Evolutionary conservation across 2,113 vertebrate species (phyloP).

Genomic region (Heloderma charlesbogerti): DNA sequence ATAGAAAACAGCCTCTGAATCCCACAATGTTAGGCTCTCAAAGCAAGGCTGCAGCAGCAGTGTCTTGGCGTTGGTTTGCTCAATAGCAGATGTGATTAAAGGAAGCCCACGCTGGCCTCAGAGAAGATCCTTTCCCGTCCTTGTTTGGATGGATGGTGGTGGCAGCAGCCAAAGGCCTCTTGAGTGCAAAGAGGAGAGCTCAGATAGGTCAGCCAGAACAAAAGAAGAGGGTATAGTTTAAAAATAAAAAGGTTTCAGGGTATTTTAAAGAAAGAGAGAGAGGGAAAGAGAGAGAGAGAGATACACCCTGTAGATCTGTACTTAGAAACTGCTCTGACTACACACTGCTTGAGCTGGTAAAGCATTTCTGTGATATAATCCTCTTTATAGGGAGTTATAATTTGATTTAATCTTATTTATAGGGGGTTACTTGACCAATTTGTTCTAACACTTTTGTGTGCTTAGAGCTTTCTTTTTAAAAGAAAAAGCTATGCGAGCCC

Average conservation of each 20-base stretch:
- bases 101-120: not conserved
- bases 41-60: not conserved
- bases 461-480: not conserved
- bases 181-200: not conserved
- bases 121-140: not conserved
- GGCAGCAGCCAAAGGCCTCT: not conserved
- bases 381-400: not conserved
- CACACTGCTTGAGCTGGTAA: not conserved
- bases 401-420: not conserved
- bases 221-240: conserved; percentile 14
- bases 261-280: not conserved
- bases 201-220: conserved; percentile 19
- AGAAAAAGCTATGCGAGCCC: not conserved
- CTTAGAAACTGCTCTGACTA: not conserved
- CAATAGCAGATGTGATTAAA: not conserved
- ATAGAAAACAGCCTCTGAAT: not conserved
- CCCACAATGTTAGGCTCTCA: not conserved
- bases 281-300: not conserved
- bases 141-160: conserved; percentile 12
- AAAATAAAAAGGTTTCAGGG: not conserved
- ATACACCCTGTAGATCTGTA: not conserved
- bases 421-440: not conserved
- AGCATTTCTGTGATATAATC: not conserved
- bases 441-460: not conserved
- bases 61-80: not conserved